These are phyloP conservation scores for Ormyrus nitidulus DNA, from an alignment of 2,888 invertebrate genomes.

Conservation along the genomic window DNA sequence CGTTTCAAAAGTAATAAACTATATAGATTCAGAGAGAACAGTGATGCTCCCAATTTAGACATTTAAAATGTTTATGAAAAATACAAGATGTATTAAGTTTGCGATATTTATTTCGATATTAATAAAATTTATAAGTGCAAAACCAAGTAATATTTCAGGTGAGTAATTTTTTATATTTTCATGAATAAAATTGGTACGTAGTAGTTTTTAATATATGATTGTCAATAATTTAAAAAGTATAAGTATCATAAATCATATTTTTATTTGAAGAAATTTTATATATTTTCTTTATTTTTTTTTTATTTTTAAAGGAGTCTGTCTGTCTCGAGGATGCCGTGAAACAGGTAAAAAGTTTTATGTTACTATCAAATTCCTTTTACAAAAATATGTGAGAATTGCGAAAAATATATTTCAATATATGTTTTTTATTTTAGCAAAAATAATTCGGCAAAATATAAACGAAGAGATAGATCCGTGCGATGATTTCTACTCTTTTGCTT, in stretches of 20 bases:
- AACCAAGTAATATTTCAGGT: too few species aligned
- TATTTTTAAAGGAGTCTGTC: not conserved
- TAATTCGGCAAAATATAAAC: slow-evolving; percentile 34
- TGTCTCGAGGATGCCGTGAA: not conserved
- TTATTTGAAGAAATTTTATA: too few species aligned
- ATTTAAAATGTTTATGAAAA: not conserved
- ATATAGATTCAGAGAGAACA: not conserved
- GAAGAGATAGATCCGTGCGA: slow-evolving; percentile 51
- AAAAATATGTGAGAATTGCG: not conserved
- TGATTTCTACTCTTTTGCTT: slow-evolving; percentile 59
- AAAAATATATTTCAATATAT: not conserved
- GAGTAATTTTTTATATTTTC: too few species aligned
- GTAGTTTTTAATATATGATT: too few species aligned
- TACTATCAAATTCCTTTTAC: not conserved
- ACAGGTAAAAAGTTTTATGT: slow-evolving; percentile 9
- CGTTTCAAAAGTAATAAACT: not conserved
- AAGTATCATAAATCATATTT: too few species aligned
- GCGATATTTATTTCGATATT: too few species aligned
- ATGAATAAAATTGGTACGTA: too few species aligned
- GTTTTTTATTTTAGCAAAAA: slow-evolving; percentile 15
- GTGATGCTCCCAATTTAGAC: not conserved
- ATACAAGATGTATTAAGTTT: not conserved
- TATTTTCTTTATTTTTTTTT: not conserved
- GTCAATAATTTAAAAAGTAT: too few species aligned
- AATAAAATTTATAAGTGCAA: too few species aligned